These are phyloP conservation scores for Argyrosomus regius DNA, from an alignment of 2,797 vertebrate genomes.

Conservation along the genomic window DNA sequence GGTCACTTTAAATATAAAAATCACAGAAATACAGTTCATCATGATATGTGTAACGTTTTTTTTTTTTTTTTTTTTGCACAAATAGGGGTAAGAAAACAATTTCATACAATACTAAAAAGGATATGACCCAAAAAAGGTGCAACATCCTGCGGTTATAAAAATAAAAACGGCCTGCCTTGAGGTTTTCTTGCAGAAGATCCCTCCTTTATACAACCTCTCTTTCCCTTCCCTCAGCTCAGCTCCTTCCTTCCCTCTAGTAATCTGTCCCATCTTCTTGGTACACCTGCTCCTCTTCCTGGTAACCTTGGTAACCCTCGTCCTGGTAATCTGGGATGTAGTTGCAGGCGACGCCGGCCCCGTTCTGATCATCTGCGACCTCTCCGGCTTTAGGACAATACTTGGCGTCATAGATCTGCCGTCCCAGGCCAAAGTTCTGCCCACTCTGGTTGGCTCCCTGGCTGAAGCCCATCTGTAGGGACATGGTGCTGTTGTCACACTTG, in stretches of 20 bases:
- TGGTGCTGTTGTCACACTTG: conserved; percentile 95
- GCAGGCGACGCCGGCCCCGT: conserved; percentile 69
- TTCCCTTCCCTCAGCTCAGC: conserved; percentile 30
- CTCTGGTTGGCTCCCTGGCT: conserved; percentile 93
- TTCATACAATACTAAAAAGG: conserved; percentile 68
- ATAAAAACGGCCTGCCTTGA: conserved; percentile 50
- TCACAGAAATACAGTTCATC: conserved; percentile 66
- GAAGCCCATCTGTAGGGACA: conserved; percentile 97
- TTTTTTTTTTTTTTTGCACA: conserved; percentile 33
- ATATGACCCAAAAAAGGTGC: conserved; percentile 34
- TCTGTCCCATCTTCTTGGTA: conserved; percentile 85
- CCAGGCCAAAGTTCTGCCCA: conserved; percentile 93
- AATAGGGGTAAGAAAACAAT: conserved; percentile 44
- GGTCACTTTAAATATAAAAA: conserved; percentile 70
- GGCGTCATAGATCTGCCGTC: conserved; percentile 93
- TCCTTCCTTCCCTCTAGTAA: conserved; percentile 65
- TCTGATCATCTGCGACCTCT: conserved; percentile 55
- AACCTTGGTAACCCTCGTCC: conserved; percentile 85
- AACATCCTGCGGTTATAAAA: conserved; percentile 64
- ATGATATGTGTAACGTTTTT: conserved; percentile 71
- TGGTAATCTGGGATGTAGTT: conserved; percentile 79
- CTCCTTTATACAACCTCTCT: conserved; percentile 26
- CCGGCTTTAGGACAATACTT: conserved; percentile 92
- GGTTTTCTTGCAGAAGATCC: conserved; percentile 27
- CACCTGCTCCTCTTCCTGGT: conserved; percentile 85